Evolutionary conservation across 2,113 vertebrate genomes (phyloP).

Genomic region (Nesogale talazaci): DNA sequence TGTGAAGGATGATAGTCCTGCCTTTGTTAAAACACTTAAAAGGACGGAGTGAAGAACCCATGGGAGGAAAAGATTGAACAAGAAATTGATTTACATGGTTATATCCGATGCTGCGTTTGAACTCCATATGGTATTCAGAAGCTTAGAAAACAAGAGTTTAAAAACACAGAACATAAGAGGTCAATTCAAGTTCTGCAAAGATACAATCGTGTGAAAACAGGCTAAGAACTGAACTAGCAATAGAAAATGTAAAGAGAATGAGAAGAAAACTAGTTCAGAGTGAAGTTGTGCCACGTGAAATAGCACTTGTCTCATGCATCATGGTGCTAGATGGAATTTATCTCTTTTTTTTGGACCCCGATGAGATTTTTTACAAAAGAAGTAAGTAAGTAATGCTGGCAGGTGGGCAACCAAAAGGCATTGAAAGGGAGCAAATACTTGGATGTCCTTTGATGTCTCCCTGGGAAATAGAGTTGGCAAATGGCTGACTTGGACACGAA

Average conservation of each 20-base stretch:
- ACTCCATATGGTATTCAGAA: too few relatives aligned
- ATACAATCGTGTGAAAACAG: not conserved
- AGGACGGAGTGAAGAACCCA: not conserved
- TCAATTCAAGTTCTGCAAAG: too few relatives aligned
- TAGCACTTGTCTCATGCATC: not conserved
- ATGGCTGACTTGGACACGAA: constrained; percentile 23
- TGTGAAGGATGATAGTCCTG: constrained; percentile 9
- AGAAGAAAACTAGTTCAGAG: not conserved
- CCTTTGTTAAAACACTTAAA: constrained; percentile 20
- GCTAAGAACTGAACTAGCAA: not conserved
- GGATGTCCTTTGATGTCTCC: not conserved
- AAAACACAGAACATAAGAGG: too few relatives aligned
- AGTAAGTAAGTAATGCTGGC: not conserved
- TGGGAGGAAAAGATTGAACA: not conserved
- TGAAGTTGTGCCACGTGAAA: not conserved
- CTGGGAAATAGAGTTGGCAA: constrained; percentile 25
- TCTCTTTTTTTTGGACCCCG: not conserved
- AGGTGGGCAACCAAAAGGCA: not conserved
- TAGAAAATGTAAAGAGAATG: not conserved
- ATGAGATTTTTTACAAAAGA: not conserved
- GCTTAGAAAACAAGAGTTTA: too few relatives aligned
- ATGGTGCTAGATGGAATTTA: not conserved
- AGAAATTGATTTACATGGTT: too few relatives aligned
- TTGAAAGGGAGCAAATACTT: not conserved
- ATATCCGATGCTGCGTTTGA: too few relatives aligned